phyloP scores from a whole-genome alignment of 2,797 vertebrate genomes.

The Chiloscyllium punctatum region DNA sequence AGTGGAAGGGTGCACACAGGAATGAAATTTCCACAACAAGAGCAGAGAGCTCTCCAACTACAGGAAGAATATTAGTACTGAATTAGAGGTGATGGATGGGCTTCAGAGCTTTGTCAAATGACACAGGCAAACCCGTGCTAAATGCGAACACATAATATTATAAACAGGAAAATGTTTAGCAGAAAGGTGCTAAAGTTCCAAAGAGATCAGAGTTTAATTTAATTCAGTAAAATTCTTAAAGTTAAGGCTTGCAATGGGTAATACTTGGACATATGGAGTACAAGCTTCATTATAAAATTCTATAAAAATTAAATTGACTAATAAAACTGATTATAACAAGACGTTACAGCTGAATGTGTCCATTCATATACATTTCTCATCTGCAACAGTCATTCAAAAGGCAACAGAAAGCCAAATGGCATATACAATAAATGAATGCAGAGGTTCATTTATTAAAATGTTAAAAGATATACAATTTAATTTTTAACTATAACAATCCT shows the following conservation, averaged over 20 bases:
- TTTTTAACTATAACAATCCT: neutral
- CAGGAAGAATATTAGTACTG: neutral
- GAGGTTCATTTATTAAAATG: neutral
- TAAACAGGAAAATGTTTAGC: neutral
- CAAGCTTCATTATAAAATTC: neutral
- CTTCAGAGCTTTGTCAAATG: neutral
- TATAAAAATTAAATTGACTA: neutral
- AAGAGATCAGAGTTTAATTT: neutral
- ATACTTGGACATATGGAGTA: neutral
- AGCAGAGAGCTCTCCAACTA: neutral
- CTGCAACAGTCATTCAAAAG: neutral
- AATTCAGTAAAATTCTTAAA: neutral
- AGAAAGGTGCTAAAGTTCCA: neutral
- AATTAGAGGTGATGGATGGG: neutral
- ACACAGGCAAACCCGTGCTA: neutral
- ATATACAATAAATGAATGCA: neutral
- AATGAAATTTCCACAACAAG: neutral
- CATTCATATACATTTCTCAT: neutral
- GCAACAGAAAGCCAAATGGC: neutral
- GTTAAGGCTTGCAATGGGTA: neutral
- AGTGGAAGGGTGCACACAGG: neutral
- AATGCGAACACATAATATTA: neutral
- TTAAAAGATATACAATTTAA: neutral
- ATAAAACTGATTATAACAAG: neutral
- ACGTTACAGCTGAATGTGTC: neutral